A percentile compares a stretch with the other conserved stretches of the same genome.
Evolutionary conservation across 2,113 vertebrate species (phyloP).

Genomic region (Gila orcuttii): DNA sequence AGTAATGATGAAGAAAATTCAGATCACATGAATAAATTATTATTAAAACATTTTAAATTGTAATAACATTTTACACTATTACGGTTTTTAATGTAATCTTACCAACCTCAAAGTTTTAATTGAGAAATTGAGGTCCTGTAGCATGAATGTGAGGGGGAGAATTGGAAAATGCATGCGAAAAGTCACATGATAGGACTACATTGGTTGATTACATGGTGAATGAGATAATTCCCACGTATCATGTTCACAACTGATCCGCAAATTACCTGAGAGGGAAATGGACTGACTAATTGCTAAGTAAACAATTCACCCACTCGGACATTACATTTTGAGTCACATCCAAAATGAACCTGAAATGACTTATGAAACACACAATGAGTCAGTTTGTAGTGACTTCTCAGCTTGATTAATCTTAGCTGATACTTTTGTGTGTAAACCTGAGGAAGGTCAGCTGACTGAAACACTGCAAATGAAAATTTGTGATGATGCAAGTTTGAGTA

Average conservation of each 20-base stretch:
- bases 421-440: no score
- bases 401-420: neutral
- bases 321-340: neutral
- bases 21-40: no score
- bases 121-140: neutral
- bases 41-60: no score
- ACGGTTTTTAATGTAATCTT: no score
- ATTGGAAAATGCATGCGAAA: neutral
- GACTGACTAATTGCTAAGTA: constrained; percentile 5
- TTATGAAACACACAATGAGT: neutral
- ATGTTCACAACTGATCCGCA: neutral
- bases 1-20: no score
- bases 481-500: no score
- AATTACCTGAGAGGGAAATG: constrained; percentile 9
- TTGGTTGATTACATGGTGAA: neutral
- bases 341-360: neutral
- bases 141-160: neutral
- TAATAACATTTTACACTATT: no score
- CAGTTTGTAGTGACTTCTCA: neutral
- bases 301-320: constrained; percentile 15
- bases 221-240: constrained; percentile 7
- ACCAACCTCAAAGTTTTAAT: no score
- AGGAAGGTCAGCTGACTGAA: no score
- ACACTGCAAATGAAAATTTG: no score
- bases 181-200: neutral